phyloP scores from a whole-genome alignment of 2,113 vertebrate genomes.

The Mormyrus iriodes region DNA sequence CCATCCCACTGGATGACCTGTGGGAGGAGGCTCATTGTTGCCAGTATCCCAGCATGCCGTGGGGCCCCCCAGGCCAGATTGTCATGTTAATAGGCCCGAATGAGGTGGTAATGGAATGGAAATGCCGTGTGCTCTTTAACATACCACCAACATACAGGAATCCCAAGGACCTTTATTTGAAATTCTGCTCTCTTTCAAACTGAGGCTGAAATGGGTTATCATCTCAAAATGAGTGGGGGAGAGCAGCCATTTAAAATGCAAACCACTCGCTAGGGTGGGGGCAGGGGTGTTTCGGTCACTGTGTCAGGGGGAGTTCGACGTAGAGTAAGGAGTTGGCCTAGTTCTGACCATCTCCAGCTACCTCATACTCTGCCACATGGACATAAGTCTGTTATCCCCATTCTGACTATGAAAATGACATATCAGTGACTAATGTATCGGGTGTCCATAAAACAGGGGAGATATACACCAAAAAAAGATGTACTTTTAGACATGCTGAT shows the following conservation, averaged over 20 bases:
- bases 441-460: background rate
- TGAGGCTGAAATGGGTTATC: constrained; percentile 9
- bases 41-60: constrained; percentile 24
- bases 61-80: constrained; percentile 33
- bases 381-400: background rate
- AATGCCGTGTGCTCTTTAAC: constrained; percentile 37
- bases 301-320: background rate
- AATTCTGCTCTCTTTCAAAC: constrained; percentile 11
- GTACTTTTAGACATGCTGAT: background rate
- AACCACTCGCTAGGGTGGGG: background rate
- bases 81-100: constrained; percentile 46
- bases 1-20: constrained; percentile 19
- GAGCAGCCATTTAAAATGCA: constrained; percentile 4
- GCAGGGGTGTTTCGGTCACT: background rate
- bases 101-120: constrained; percentile 47
- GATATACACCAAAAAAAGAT: background rate
- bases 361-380: background rate
- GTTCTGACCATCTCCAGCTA: background rate
- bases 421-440: background rate
- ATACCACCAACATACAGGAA: constrained; percentile 23
- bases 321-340: background rate
- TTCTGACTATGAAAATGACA: background rate
- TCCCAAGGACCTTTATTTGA: constrained; percentile 2
- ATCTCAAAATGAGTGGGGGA: constrained; percentile 17
- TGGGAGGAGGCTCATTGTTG: constrained; percentile 39